Evolutionary conservation across 2,113 vertebrate genomes (phyloP), one percentile per base, ranked within the genome.

Genomic region (Phalacrocorax pelagicus): DNA sequence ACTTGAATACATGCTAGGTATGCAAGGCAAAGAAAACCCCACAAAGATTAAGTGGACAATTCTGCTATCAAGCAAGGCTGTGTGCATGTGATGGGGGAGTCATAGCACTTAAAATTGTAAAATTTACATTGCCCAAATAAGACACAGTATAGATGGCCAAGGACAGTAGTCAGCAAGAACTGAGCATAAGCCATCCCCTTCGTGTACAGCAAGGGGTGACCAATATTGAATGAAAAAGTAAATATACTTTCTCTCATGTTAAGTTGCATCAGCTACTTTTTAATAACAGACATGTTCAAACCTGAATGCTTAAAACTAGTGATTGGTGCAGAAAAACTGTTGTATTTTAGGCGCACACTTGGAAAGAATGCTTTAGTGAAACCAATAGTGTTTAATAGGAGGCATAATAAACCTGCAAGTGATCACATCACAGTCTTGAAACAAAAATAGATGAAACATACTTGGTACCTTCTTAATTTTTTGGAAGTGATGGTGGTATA

Each of bases 101-200:
- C 38, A 24, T 1, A 0, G 5, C 14, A 59, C 14, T 40, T 46
- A 10, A 42, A 58, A 52, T 5, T 13, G 0, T 34, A 49, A 36
- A 1, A 66, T 57, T 65, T 19, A 20, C 16, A 18, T 11, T 40
- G 21, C 15, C 13, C 58, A 26, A 26, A 12, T n/a, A 51, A 21
- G 19, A 52, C 19, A 32, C 6, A 71, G 16, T 16, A 62, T 10
- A 27, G 4, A 15, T 17, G 18, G 42, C 40, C 29, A 75, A 69
- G 10, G 51, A 40, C 18, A 70, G 46, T 11, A 70, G 26, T 26
- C n/a, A 66, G 27, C n/a, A 81, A 72, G 30, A 81, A 72, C 58
- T 15, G 11, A 85, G 12, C 20, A 40, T 11, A 69, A 63, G 38
- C 11, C 15, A 59, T 29, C 27, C 2, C 22, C 66, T 63, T 32